Conservation (phyloP, 2,113 vertebrate species). For the Ploceus nigricollis region DNA sequence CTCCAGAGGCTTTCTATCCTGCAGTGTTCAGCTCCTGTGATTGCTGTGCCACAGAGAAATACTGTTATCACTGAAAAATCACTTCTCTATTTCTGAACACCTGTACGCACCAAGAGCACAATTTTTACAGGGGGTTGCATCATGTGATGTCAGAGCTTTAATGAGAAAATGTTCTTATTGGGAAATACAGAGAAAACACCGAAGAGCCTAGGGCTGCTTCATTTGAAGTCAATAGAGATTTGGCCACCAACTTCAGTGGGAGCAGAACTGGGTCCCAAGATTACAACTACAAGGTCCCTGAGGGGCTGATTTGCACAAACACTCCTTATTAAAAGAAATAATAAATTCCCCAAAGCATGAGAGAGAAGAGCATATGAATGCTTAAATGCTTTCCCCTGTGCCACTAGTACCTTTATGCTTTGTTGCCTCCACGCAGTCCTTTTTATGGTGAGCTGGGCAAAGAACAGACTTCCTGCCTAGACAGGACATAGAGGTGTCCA, state of each 20-base stretch:
- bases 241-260: neutral
- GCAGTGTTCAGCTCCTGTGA: neutral
- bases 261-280: neutral
- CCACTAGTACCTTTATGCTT: neutral
- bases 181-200: neutral
- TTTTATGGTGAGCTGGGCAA: neutral
- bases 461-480: neutral
- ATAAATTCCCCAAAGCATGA: neutral
- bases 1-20: neutral
- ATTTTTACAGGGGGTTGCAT: constrained; percentile 61
- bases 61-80: neutral
- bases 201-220: neutral
- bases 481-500: neutral
- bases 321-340: neutral
- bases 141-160: constrained; percentile 49
- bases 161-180: constrained; percentile 8
- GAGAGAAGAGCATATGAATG: neutral
- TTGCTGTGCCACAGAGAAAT: neutral
- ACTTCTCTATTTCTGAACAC: neutral
- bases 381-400: neutral
- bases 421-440: neutral
- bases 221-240: neutral
- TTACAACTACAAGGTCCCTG: neutral
- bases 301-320: neutral
- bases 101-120: neutral